These are phyloP conservation scores for Zoanthus sansibaricus DNA, from an alignment of 92 coral and sea anemone genomes.

Conservation along the genomic window DNA sequence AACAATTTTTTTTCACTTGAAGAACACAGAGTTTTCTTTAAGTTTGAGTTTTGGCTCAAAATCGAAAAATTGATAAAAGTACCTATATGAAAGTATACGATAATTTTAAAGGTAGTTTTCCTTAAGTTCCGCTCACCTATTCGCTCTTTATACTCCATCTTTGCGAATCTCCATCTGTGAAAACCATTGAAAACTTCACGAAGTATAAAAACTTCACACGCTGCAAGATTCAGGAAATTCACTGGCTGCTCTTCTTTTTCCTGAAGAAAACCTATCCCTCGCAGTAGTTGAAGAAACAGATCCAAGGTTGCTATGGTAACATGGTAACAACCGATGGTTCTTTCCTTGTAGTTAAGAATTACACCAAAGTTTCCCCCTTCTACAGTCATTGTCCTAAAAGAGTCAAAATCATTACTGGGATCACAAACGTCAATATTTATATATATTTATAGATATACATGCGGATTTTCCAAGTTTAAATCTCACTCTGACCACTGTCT, in stretches of 20 bases:
- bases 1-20: too few species aligned
- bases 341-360: slow-evolving; percentile 79
- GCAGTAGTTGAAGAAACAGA: slow-evolving; percentile 79
- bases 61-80: too few species aligned
- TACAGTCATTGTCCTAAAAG: slow-evolving; percentile 77
- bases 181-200: slow-evolving; percentile 92
- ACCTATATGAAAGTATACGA: too few species aligned
- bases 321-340: slow-evolving; percentile 84
- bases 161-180: slow-evolving; percentile 92
- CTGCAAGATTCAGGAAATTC: slow-evolving; percentile 85
- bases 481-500: background rate
- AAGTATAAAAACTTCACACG: slow-evolving; percentile 86
- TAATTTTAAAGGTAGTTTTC: background rate
- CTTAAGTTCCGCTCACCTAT: slow-evolving; percentile 65
- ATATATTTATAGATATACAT: too few species aligned
- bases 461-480: too few species aligned
- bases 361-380: slow-evolving; percentile 92
- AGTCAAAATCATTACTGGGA: background rate
- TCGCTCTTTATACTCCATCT: slow-evolving; percentile 81
- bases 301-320: slow-evolving; percentile 91
- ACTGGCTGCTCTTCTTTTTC: slow-evolving; percentile 65
- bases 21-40: too few species aligned
- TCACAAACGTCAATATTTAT: background rate
- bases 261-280: slow-evolving; percentile 78
- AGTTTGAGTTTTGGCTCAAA: too few species aligned